Evolutionary conservation across 1,140 invertebrate species (phyloP).

Genomic region (Hycleus cichorii): DNA sequence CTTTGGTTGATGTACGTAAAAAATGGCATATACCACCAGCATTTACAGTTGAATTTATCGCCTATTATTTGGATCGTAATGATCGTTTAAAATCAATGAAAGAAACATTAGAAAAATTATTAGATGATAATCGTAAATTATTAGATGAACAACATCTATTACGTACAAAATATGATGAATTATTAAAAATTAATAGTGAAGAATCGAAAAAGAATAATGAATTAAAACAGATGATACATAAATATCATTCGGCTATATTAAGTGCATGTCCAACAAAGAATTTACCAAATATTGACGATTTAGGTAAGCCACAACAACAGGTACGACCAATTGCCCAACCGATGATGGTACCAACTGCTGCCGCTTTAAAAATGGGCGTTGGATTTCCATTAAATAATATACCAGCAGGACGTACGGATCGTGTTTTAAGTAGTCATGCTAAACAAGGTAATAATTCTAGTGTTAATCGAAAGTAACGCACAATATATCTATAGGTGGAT

Average conservation of each 20-base stretch:
- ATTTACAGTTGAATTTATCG: constrained; percentile 88
- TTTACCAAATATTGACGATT: constrained; percentile 46
- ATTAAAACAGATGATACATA: constrained; percentile 47
- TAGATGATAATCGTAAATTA: constrained; percentile 65
- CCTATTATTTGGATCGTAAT: constrained; percentile 86
- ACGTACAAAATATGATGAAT: constrained; percentile 69
- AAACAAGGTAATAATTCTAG: constrained; percentile 35
- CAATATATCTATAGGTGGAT: too few species aligned
- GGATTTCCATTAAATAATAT: constrained; percentile 66
- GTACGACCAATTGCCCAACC: constrained; percentile 37
- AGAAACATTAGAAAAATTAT: constrained; percentile 62
- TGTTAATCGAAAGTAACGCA: too few species aligned
- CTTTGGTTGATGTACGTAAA: constrained; percentile 75
- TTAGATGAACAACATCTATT: constrained; percentile 64
- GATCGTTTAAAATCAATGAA: constrained; percentile 70
- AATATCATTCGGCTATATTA: constrained; percentile 52
- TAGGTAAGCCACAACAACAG: constrained; percentile 34
- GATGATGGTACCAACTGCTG: constrained; percentile 66
- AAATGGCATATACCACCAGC: constrained; percentile 92
- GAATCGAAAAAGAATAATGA: constrained; percentile 37
- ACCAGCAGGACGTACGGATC: constrained; percentile 48
- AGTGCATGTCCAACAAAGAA: constrained; percentile 51
- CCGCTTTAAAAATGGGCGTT: constrained; percentile 73
- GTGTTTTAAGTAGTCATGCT: constrained; percentile 51
- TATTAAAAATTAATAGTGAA: constrained; percentile 52